These are phyloP conservation scores for Mantis religiosa DNA, from an alignment of 2,888 invertebrate genomes.

Conservation along the genomic window DNA sequence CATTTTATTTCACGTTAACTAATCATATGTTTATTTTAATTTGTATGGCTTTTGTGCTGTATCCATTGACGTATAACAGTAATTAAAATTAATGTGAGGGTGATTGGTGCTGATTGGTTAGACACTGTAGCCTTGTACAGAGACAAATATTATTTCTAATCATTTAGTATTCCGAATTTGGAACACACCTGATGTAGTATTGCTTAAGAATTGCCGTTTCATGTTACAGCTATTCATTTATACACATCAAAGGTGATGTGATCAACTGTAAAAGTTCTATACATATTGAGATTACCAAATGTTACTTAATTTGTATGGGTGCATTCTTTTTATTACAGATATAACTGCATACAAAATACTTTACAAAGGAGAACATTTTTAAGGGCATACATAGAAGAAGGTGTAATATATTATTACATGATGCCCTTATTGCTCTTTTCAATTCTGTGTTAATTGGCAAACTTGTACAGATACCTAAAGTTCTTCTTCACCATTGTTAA, in stretches of 20 bases:
- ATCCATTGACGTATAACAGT: neutral
- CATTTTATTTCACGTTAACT: neutral
- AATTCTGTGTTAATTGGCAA: neutral
- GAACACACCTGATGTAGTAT: neutral
- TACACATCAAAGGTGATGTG: neutral
- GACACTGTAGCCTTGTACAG: neutral
- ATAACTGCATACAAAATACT: neutral
- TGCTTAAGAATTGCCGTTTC: neutral
- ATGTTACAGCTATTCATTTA: neutral
- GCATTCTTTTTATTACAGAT: neutral
- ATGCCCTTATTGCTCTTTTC: neutral
- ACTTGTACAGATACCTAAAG: neutral
- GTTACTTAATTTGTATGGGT: neutral
- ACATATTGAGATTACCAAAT: neutral
- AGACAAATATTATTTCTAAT: neutral
- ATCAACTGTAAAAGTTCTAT: neutral
- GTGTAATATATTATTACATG: neutral
- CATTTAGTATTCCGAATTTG: neutral
- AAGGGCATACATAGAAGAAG: neutral
- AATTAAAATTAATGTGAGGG: neutral
- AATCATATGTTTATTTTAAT: neutral
- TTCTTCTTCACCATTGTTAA: constrained; percentile 27
- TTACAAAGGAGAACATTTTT: neutral
- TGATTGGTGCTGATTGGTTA: too few species aligned
- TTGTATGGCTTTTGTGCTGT: neutral